These are phyloP conservation scores for Druon quercuslanigerum DNA, from an alignment of 1,140 invertebrate species.

Conservation along the genomic window DNA sequence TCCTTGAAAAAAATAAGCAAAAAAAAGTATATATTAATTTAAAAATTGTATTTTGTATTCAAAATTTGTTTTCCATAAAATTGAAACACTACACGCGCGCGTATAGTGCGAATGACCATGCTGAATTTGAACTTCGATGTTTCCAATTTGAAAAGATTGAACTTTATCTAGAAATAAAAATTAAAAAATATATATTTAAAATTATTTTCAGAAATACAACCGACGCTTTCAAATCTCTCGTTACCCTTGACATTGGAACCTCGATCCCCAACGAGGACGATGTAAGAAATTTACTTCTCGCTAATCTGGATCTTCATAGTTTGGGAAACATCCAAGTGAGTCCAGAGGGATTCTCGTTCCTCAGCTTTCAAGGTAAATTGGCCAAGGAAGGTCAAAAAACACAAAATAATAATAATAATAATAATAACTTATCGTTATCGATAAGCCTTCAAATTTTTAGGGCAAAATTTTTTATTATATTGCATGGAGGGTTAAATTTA, in stretches of 20 bases:
- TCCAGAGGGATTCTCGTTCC: slow-evolving; percentile 66
- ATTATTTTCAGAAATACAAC: slow-evolving; percentile 41
- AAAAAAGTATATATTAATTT: too few species aligned
- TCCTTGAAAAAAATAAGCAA: too few species aligned
- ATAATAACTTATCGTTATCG: too few species aligned
- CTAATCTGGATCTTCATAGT: slow-evolving; percentile 62
- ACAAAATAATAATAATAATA: neutral
- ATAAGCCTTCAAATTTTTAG: too few species aligned
- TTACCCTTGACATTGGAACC: slow-evolving; percentile 67
- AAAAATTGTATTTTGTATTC: too few species aligned
- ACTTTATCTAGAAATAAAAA: neutral
- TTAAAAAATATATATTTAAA: neutral
- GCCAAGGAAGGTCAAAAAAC: neutral
- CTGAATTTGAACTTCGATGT: too few species aligned
- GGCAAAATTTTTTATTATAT: too few species aligned
- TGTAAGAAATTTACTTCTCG: slow-evolving; percentile 59
- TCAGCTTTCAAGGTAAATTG: slow-evolving; percentile 63
- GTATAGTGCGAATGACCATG: too few species aligned
- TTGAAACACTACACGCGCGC: too few species aligned
- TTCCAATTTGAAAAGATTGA: too few species aligned
- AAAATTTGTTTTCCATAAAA: too few species aligned
- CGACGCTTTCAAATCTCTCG: slow-evolving; percentile 66
- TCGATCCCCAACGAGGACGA: slow-evolving; percentile 61
- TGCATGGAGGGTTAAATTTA: neutral
- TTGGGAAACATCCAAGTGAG: slow-evolving; percentile 61